These are phyloP conservation scores for Drosophila navojoa DNA, from an alignment of 1,140 invertebrate species.

Conservation along the genomic window DNA sequence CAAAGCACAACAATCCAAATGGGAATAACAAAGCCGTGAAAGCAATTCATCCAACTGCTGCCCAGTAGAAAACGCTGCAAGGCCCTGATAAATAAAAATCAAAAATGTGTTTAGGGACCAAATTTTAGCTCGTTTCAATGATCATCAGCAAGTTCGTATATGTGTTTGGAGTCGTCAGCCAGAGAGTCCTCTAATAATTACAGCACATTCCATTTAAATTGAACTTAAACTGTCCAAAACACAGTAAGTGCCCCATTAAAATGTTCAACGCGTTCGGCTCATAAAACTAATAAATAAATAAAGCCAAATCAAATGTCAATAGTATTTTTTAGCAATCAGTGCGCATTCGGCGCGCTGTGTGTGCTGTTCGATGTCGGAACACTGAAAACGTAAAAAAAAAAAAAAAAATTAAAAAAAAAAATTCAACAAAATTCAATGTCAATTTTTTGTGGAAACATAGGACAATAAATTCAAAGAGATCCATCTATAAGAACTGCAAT, in stretches of 20 bases:
- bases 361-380: slow-evolving; percentile 53
- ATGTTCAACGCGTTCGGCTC: slow-evolving; percentile 46
- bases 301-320: slow-evolving; percentile 50
- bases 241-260: slow-evolving; percentile 43
- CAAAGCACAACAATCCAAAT: background rate
- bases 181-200: background rate
- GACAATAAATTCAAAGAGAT: background rate
- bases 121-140: too few relatives aligned
- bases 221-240: slow-evolving; percentile 8
- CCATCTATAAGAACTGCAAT: background rate
- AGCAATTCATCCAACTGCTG: too few relatives aligned
- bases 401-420: slow-evolving; percentile 2
- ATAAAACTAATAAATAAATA: slow-evolving; percentile 59
- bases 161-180: background rate
- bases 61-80: too few relatives aligned
- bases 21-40: too few relatives aligned
- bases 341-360: slow-evolving; percentile 42
- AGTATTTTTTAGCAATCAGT: slow-evolving; percentile 49
- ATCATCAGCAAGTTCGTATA: background rate
- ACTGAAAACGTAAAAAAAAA: slow-evolving; percentile 5
- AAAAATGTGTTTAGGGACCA: too few relatives aligned
- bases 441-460: background rate
- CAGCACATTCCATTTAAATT: slow-evolving; percentile 15
- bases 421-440: slow-evolving; percentile 2
- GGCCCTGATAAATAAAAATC: too few relatives aligned